Evolutionary conservation across 2,113 vertebrate species (phyloP), one percentile per base, ranked within the genome.

Genomic region (Ibidorhyncha struthersii): DNA sequence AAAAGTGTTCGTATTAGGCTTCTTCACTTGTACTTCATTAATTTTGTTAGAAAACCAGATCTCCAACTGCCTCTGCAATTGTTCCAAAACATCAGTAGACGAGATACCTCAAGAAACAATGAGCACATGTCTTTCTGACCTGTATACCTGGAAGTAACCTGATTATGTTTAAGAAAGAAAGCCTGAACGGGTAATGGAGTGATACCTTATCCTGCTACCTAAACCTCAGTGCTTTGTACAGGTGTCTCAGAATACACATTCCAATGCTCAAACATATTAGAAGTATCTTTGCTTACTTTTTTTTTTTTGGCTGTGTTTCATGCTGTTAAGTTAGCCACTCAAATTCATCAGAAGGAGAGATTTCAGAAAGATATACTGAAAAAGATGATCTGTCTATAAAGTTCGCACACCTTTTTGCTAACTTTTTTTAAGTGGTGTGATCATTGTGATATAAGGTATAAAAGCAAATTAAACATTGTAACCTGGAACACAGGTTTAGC

Each of bases 51-150:
- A 86, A 96, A 96, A 32, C 17, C 34, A 6, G 25, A 47, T 14
- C 52, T 91, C 81, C 47, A 89, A 81, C 40, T 78, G 73, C 56
- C 77, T 94, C 76, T 83, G 69, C 38, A 79, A 21, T 50, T 73
- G 47, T 27, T 86, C 26, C 10, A 73, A 61, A 83, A 36, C 34
- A 47, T 8, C 72, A 58, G 50, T 21, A 66, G 66, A 73, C n/a
- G 38, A 82, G 69, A 69, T 12, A 56, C 45, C 77, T 90, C 83
- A 76, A 43, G 71, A 69, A 65, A 8, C 16, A 66, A 7, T 0
- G 2, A 34, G 8, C 21, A 21, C 1, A 0, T 6, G 34, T 40
- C 47, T 12, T 69, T 67, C 32, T 71, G 32, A 2, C 30, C 4
- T 14, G 12, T 4, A 9, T 14, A 55, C 29, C 27, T 66, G 43